Evolutionary conservation across 2,113 vertebrate species (phyloP), one percentile per base, ranked within the genome.

Genomic region (Zeus faber): DNA sequence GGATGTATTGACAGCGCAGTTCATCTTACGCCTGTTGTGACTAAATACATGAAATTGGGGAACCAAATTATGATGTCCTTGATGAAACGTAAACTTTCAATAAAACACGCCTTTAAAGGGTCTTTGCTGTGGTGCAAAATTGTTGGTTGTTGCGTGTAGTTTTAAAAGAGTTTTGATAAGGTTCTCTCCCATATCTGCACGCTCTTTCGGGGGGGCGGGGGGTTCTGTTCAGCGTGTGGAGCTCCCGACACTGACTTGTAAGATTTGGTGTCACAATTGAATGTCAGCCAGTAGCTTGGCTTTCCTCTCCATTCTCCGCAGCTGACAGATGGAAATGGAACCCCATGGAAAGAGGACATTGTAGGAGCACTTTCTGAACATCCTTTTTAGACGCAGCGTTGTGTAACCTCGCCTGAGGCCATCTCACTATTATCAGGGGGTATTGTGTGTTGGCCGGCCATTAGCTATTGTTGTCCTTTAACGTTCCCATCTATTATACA

Each of bases 251-350:
- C 47, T 64, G 43, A 54, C 37, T 14, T 16, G 40, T 67, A 43
- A 70, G 74, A 70, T 84, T 71, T 63, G 56, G 72, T 84, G 78
- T 85, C 78, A 55, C 29, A 21, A 33, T 61, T 82, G 72, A 79
- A 82, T 63, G 63, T 67, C 58, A 74, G 45, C 73, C 64, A 72
- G 67, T 54, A 70, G 72, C 62, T 80, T 44, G 13, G 45, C 58
- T 81, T 64, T 77, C 76, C 59, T 76, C 11, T 45, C 54, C 24
- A 71, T 86, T 83, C 73, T 79, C 82, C 70, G n/a, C 51, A 7
- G 3, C 31, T 82, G 76, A 81, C 81, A 77, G 72, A 77, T 85
- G 74, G 77, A 84, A 82, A 70, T 58, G 41, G 58, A 82, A 82
- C 31, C 46, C 64, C 77, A 45, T 58, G 71, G 72, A 78, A 83